A percentile compares a stretch with the other conserved stretches of the same genome.
phyloP scores from a whole-genome alignment of 2,888 invertebrate genomes.

The Dicycla oo region DNA sequence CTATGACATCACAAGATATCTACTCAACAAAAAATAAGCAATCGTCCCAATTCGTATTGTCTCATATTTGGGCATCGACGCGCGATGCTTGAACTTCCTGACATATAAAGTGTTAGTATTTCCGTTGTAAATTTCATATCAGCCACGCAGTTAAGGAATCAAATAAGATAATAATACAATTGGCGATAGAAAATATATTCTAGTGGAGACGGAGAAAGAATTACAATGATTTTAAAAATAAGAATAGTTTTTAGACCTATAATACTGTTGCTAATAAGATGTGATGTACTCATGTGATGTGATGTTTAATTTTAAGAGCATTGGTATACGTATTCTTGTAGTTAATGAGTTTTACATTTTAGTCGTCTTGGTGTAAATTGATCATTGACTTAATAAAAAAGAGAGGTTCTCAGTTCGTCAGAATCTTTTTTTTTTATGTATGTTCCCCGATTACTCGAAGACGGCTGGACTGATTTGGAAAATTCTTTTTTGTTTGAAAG shows the following conservation, averaged over 20 bases:
- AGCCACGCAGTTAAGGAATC: slow-evolving; percentile 7
- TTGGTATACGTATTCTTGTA: slow-evolving; percentile 6
- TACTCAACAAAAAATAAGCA: slow-evolving; percentile 40
- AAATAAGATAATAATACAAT: slow-evolving; percentile 38
- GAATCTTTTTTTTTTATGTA: too few species aligned
- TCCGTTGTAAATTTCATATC: slow-evolving; percentile 36
- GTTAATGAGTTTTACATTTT: slow-evolving; percentile 20
- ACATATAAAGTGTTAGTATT: slow-evolving; percentile 40
- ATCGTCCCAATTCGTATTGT: slow-evolving; percentile 35
- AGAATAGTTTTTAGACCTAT: slow-evolving; percentile 31
- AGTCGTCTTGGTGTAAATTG: slow-evolving; percentile 4
- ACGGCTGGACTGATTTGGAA: too few species aligned
- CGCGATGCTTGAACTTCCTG: slow-evolving; percentile 20
- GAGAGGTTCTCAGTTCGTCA: too few species aligned
- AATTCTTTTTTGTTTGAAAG: too few species aligned
- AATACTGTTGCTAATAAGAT: slow-evolving; percentile 11
- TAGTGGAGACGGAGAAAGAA: slow-evolving; percentile 38
- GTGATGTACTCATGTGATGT: slow-evolving; percentile 32
- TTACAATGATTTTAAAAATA: slow-evolving; percentile 51
- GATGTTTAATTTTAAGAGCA: slow-evolving; percentile 48
- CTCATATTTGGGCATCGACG: slow-evolving; percentile 52
- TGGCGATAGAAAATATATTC: slow-evolving; percentile 32
- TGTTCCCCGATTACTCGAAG: too few species aligned
- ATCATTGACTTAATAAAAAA: too few species aligned
- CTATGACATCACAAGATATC: slow-evolving; percentile 50